Conservation (phyloP, 2,113 vertebrate genomes). For the Plotosus lineatus region DNA sequence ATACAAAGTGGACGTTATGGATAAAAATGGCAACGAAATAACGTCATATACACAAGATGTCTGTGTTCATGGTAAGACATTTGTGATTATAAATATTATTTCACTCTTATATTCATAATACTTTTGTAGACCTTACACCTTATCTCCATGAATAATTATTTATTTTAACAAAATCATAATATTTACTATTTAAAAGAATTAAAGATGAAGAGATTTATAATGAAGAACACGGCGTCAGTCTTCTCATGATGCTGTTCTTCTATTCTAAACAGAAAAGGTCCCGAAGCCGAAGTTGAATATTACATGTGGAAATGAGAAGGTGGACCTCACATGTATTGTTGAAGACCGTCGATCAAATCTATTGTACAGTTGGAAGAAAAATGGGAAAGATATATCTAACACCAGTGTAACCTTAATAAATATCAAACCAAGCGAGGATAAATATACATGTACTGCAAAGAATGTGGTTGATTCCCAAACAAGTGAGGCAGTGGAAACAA, state of each 20-base stretch:
- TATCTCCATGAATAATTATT: background rate
- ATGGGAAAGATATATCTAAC: accelerated
- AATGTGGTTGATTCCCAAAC: background rate
- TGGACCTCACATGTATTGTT: background rate
- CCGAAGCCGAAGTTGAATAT: background rate
- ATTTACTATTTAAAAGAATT: background rate
- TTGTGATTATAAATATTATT: background rate
- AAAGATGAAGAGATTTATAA: background rate
- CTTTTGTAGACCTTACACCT: background rate
- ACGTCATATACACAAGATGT: background rate
- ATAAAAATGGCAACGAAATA: accelerated
- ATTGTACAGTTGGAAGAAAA: conserved; percentile 5
- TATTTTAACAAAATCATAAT: background rate
- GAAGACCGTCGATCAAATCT: accelerated
- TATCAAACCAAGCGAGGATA: accelerated
- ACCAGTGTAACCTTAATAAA: accelerated
- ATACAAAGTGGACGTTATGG: background rate
- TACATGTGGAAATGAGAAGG: background rate
- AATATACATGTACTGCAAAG: background rate
- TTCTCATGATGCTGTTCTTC: background rate
- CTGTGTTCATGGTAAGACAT: conserved; percentile 42
- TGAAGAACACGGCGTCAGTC: background rate
- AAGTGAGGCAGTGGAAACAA: background rate
- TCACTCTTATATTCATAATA: background rate
- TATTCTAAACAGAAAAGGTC: conserved; percentile 23